phyloP scores from a whole-genome alignment of 2,113 vertebrate genomes.

The Pygoscelis antarcticus region DNA sequence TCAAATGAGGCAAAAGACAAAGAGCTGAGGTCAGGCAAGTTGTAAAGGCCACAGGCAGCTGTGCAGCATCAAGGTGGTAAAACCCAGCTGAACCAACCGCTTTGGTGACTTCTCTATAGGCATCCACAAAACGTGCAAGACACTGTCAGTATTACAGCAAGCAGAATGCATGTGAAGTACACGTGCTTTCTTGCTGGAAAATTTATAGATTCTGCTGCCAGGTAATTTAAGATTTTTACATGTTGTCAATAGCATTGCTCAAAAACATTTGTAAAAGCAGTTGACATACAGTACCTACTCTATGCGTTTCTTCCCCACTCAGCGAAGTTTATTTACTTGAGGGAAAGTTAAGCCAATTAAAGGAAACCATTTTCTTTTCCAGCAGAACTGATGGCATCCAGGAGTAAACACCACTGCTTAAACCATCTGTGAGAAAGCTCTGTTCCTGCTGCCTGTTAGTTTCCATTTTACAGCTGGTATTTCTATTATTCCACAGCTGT shows the following conservation, averaged over 20 bases:
- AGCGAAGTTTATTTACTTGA: neutral
- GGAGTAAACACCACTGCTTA: neutral
- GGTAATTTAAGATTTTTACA: neutral
- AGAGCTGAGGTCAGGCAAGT: neutral
- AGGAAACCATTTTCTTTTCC: neutral
- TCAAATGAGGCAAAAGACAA: neutral
- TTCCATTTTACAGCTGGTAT: neutral
- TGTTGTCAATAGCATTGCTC: neutral
- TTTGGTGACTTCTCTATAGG: neutral
- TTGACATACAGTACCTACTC: neutral
- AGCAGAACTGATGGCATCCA: neutral
- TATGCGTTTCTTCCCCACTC: neutral
- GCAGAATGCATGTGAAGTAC: neutral
- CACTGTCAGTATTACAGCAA: neutral
- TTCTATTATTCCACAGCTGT: neutral
- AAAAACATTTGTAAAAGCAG: neutral
- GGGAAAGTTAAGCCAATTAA: neutral
- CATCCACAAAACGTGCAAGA: neutral
- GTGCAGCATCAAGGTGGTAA: neutral
- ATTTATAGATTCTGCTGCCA: neutral
- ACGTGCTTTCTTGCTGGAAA: neutral
- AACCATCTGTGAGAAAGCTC: neutral
- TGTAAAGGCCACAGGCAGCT: neutral
- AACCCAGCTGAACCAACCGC: accelerated
- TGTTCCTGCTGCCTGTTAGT: neutral